Evolutionary conservation across 64 coral and sea anemone species (phyloP).

Genomic region (Actinia equina): DNA sequence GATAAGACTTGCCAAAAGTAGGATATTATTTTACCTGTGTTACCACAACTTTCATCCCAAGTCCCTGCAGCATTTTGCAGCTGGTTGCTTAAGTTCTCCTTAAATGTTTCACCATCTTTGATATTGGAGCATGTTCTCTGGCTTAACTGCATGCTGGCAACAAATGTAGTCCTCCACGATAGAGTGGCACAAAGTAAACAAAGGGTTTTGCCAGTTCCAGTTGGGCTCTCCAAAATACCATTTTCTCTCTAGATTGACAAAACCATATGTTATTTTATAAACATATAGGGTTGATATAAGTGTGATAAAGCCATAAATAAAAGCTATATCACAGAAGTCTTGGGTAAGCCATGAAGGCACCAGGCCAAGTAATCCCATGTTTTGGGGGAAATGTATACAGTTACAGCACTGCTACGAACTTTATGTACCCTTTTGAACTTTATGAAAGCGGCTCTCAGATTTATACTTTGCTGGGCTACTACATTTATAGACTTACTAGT

Average conservation of each 20-base stretch:
- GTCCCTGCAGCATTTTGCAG: constrained; percentile 52
- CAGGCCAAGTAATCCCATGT: too few species aligned
- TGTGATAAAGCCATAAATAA: too few species aligned
- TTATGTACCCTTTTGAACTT: too few species aligned
- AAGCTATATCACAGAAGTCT: too few species aligned
- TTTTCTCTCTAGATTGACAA: constrained; percentile 73
- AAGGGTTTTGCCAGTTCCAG: constrained; percentile 98
- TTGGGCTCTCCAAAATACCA: constrained; percentile 94
- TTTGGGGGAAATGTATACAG: too few species aligned
- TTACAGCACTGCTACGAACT: too few species aligned
- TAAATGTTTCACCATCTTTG: constrained; percentile 35
- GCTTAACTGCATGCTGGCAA: constrained; percentile 76
- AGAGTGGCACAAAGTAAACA: constrained; percentile 92
- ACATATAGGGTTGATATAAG: too few species aligned
- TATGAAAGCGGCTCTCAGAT: too few species aligned
- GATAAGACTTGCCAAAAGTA: neutral
- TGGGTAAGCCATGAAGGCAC: too few species aligned
- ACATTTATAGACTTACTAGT: too few species aligned
- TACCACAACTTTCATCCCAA: constrained; percentile 23
- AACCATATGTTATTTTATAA: neutral
- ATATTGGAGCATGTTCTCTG: constrained; percentile 36
- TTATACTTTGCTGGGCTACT: too few species aligned
- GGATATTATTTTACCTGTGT: constrained; percentile 26
- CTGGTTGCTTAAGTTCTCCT: constrained; percentile 46
- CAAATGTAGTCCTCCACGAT: constrained; percentile 77